Evolutionary conservation across 2,888 invertebrate genomes (phyloP).

Genomic region (Oxyteleia sp.): DNA sequence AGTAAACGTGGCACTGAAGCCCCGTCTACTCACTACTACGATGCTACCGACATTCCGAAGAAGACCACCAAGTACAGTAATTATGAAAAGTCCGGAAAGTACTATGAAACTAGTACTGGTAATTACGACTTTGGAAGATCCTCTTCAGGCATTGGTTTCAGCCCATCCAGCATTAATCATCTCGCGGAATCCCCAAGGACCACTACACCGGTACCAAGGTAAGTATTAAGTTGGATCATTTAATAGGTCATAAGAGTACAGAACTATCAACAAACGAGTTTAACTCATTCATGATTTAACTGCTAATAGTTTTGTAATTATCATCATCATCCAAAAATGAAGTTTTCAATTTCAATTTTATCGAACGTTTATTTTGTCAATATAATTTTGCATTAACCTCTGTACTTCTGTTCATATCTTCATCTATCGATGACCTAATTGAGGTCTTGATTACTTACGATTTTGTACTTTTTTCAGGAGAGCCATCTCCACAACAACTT

Average conservation of each 20-base stretch:
- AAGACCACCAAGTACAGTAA: constrained; percentile 82
- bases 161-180: constrained; percentile 85
- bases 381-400: no score
- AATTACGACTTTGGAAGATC: constrained; percentile 82
- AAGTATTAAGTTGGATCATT: constrained; percentile 18
- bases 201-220: constrained; percentile 85
- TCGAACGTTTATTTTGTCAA: no score
- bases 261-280: no score
- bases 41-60: constrained; percentile 81
- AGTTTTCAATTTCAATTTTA: constrained; percentile 3
- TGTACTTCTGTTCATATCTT: no score
- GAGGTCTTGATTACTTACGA: constrained; percentile 13
- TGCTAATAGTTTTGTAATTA: no score
- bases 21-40: constrained; percentile 80
- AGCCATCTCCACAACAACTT: constrained; percentile 81
- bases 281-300: no score
- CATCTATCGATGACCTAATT: no score
- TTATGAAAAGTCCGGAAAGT: constrained; percentile 80
- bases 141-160: constrained; percentile 84
- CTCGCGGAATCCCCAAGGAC: constrained; percentile 84
- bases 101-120: constrained; percentile 83
- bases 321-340: no score
- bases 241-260: no score
- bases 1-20: constrained; percentile 73
- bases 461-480: constrained; percentile 76